These are phyloP conservation scores for Trinorchestia longiramus DNA, from an alignment of 1,140 invertebrate species.

Conservation along the genomic window DNA sequence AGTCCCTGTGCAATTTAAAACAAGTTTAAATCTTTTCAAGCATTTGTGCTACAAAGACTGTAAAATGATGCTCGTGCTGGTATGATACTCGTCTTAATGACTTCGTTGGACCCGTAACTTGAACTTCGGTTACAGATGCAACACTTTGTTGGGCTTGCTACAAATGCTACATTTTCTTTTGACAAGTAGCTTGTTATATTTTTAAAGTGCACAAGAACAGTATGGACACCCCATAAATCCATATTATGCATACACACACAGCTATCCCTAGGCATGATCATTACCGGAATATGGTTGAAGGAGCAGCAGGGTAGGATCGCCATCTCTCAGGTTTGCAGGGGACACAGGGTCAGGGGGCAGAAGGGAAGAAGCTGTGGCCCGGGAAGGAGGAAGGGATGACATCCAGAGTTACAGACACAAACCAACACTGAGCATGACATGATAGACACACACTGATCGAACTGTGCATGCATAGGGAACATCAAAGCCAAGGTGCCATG, in stretches of 20 bases:
- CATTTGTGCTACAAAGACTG: background rate
- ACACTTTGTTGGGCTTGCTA: too few species aligned
- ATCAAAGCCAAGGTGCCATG: too few species aligned
- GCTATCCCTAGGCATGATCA: background rate
- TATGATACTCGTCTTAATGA: background rate
- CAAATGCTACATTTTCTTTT: too few species aligned
- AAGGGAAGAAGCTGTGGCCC: background rate
- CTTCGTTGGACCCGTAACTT: background rate
- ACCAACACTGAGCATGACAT: background rate
- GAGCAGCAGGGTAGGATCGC: background rate
- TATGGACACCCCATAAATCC: too few species aligned
- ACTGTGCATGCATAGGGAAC: too few species aligned
- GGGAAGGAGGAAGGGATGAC: background rate
- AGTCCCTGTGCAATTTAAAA: too few species aligned
- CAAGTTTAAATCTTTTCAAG: too few species aligned
- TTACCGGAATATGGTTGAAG: background rate
- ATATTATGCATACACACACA: too few species aligned
- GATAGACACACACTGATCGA: background rate
- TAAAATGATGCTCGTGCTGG: background rate
- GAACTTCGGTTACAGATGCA: too few species aligned
- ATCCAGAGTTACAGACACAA: background rate
- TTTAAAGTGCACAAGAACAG: background rate
- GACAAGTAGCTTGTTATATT: background rate
- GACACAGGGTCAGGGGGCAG: background rate
- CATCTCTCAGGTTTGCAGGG: background rate